Base-by-base conservation (phyloP, 2,888 invertebrate genomes). In the Scaptomyza polygonia region DNA sequence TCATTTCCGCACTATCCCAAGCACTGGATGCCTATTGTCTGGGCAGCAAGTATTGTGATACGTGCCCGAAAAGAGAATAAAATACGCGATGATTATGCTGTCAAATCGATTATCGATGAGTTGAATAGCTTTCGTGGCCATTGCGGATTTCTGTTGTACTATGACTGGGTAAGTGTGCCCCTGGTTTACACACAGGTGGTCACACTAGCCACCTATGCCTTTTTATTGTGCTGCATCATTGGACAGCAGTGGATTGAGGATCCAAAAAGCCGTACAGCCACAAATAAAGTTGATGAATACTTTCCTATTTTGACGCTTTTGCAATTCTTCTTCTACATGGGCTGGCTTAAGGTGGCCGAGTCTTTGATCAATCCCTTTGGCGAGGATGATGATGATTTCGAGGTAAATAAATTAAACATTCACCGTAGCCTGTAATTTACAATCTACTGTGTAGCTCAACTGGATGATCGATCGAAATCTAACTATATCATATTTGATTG, bases 331-430 rank as follows among this genome's bases (percentile, higher is more conserved):
- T 95, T 96, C 91, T 96, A 96, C 88, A 95, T 96, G 95, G 97
- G 97, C 9, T 97, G 97, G 97, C 91, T 97, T 48, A 97, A 97
- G 92, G 97, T 97, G 67, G 97, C 97, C 5, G 97, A 97, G 92
- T 94, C 96, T 0, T 91, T 97, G 59, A 96, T 98, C 58, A 98
- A 98, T 91, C 97, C 97, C 0, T 97, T 97, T 84, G 97, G 97
- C 0, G 96, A 97, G 88, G 97, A 97, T 82, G 97, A 97, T 85
- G 97, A 97, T 84, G 97, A 97, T 84, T 97, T 97, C 88, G 97
- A 97, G 93, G 95, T 90, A 16, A 53, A 1, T 0, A n/a, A 30
- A 12, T 18, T 7, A 9, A 9, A 16, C 1, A 0, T n/a, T 27
- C 34, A 43, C 6, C 12, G 4, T 2, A 25, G 14, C 0, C 7